phyloP scores from a whole-genome alignment of 2,888 invertebrate genomes.

The Hololepta plana region DNA sequence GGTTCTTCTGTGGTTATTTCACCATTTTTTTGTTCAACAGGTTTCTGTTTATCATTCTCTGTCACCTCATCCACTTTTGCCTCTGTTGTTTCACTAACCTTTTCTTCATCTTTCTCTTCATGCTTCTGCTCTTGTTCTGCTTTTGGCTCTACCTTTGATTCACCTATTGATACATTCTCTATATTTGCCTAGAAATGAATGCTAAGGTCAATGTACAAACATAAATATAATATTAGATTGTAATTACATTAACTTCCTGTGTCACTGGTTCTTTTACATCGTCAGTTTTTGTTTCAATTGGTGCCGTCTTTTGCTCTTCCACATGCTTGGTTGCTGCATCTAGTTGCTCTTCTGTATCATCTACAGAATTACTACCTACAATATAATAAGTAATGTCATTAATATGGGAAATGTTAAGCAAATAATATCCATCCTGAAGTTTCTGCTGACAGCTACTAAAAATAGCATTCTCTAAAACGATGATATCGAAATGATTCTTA shows the following conservation, averaged over 20 bases:
- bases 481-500: no score
- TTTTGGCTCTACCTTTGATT: conserved; percentile 3
- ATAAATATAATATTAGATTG: conserved; percentile 21
- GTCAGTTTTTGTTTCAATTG: conserved; percentile 9
- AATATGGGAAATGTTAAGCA: no score
- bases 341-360: no score
- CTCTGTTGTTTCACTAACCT: conserved; percentile 9
- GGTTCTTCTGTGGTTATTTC: conserved; percentile 8
- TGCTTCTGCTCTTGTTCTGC: conserved; percentile 3
- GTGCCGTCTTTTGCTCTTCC: conserved; percentile 18
- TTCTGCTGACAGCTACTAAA: no score
- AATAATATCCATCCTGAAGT: no score
- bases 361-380: no score
- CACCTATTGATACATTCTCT: no score
- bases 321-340: no score
- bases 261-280: conserved; percentile 7
- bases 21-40: conserved; percentile 7
- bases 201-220: no score
- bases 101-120: conserved; percentile 11
- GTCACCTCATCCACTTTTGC: conserved; percentile 10
- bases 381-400: no score
- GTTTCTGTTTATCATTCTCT: conserved; percentile 3
- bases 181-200: no score
- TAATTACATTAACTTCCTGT: conserved; percentile 18
- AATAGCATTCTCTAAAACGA: no score